Percentiles rank a stretch among this genome's conserved stretches.
Evolutionary conservation across 2,888 invertebrate species (phyloP).

Genomic region (Byasa hedistus): DNA sequence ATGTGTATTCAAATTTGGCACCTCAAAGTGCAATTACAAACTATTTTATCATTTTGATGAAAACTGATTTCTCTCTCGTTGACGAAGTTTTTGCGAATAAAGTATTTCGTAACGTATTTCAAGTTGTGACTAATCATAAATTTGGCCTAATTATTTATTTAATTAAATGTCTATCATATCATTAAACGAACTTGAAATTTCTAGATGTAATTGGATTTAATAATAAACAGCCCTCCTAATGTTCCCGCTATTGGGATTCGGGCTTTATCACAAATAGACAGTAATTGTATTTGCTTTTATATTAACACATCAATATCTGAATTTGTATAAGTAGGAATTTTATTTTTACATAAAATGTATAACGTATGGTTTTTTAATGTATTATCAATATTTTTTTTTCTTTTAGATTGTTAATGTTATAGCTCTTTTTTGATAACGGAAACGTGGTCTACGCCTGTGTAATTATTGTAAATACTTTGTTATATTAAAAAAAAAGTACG

Average conservation of each 20-base stretch:
- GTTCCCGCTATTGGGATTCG: too few relatives aligned
- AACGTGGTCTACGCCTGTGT: conserved; percentile 51
- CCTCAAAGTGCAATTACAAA: conserved; percentile 4
- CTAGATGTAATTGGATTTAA: conserved; percentile 43
- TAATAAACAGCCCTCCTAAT: conserved; percentile 13
- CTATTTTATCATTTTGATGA: neutral
- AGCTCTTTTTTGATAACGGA: conserved; percentile 32
- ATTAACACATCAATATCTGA: conserved; percentile 52
- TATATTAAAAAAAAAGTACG: conserved; percentile 66
- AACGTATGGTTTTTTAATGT: conserved; percentile 11
- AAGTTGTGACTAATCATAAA: conserved; percentile 46
- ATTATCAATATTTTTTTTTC: conserved; percentile 11
- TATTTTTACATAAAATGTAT: conserved; percentile 30
- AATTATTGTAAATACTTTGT: conserved; percentile 74
- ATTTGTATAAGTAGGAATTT: conserved; percentile 19
- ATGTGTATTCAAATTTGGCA: neutral
- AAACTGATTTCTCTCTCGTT: conserved; percentile 46
- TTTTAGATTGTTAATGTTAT: conserved; percentile 24
- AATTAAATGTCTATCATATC: conserved; percentile 55
- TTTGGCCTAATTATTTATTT: conserved; percentile 40
- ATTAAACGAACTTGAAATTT: conserved; percentile 43
- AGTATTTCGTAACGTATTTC: conserved; percentile 39
- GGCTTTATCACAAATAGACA: too few relatives aligned
- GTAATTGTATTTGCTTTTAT: conserved; percentile 21
- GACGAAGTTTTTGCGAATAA: conserved; percentile 52